Evolutionary conservation across 2,797 vertebrate genomes (phyloP), one percentile per base, ranked within the genome.

Genomic region (Apodemus agrarius): DNA sequence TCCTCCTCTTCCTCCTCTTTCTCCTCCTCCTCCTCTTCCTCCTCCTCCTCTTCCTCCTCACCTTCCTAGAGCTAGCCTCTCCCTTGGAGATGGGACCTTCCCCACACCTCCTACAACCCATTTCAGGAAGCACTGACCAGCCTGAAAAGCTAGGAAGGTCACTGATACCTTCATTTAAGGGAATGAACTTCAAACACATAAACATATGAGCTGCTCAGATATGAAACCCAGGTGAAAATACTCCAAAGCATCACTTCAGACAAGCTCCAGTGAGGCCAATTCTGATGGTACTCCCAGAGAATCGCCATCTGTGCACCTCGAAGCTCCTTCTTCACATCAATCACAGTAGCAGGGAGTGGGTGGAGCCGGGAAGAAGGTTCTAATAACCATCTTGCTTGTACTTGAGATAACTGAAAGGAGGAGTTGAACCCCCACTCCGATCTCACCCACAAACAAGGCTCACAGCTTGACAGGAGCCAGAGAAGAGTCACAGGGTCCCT

Each of bases 221-320:
- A 24, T 65, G 9, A 57, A 37, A 84, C 29, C 52, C 59, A 43
- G 69, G 87, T 17, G 8, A 65, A 81, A 31, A 29, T 21, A 26
- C 6, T 43, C 31, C 43, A 65, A 31, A n/a, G 63, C n/a, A 61
- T 76, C 59, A 40, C 94, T 90, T 91, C 46, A 43, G 49, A 86
- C 75, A 82, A 49, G 75, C 57, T 46, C 83, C 6, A 34, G 89
- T 3, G 80, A 80, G 72, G 63, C 54, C 86, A n/a, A 57, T 49
- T 61, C n/a, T 29, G 65, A 74, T 75, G 10, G 0, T 2, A 14
- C 31, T 24, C 59, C 19, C 54, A 49, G 57, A 22, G 31, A 49
- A 24, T 49, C 43, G 54, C 91, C 85, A 57, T 21, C 65, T 89
- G 67, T 31, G 86, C 75, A 78, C 82, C 95, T 93, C 91, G 75